These are phyloP conservation scores for Myocastor coypus DNA, from an alignment of 2,113 vertebrate species.

Conservation along the genomic window DNA sequence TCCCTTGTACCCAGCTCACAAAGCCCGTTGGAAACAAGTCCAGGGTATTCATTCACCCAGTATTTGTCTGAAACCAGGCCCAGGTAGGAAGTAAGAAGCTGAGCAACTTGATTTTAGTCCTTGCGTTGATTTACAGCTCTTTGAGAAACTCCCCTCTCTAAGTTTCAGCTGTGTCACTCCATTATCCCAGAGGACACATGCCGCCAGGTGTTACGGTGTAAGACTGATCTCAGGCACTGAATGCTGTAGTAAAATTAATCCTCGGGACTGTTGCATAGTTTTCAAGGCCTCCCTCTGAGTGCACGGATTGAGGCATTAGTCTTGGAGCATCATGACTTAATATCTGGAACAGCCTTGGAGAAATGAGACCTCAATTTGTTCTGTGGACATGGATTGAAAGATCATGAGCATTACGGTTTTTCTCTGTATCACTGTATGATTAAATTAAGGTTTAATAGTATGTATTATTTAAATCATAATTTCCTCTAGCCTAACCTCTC, in stretches of 20 bases:
- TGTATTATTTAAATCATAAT: background rate
- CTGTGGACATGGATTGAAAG: background rate
- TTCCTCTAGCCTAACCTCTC: background rate
- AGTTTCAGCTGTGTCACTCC: background rate
- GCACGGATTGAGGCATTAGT: background rate
- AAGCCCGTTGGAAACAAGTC: background rate
- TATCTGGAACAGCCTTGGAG: background rate
- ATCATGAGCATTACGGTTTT: background rate
- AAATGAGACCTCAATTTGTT: background rate
- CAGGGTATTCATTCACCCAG: background rate
- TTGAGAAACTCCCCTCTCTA: background rate
- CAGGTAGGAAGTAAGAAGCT: background rate
- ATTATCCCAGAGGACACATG: background rate
- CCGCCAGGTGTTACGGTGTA: background rate
- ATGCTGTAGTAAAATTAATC: background rate
- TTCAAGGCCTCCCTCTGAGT: background rate
- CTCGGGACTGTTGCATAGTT: background rate
- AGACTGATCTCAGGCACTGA: background rate
- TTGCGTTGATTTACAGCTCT: background rate
- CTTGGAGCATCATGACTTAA: background rate
- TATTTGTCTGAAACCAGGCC: background rate
- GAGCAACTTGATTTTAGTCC: background rate
- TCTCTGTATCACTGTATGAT: background rate
- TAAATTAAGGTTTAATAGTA: slow-evolving; percentile 25
- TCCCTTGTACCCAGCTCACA: background rate